A percentile compares a stretch with the other conserved stretches of the same genome.
Evolutionary conservation across 2,113 vertebrate species (phyloP).

Genomic region (Thamnophis sirtalis): DNA sequence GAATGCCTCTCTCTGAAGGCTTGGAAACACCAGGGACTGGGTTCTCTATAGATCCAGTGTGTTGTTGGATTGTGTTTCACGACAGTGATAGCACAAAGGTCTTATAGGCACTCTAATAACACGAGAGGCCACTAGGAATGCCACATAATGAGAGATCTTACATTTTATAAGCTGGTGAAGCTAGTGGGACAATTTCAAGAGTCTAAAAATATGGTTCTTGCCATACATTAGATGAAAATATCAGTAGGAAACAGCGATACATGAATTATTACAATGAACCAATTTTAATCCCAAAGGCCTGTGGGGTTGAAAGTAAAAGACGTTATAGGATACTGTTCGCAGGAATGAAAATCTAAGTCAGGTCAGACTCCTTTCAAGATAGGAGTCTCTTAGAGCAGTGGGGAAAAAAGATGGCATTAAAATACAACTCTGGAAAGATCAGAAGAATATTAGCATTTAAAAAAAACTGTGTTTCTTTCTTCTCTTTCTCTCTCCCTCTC

Average conservation of each 20-base stretch:
- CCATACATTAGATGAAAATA: background rate
- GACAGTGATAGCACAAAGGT: background rate
- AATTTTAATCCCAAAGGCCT: rapidly evolving
- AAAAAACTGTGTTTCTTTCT: slow-evolving; percentile 20
- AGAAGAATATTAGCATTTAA: background rate
- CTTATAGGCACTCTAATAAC: background rate
- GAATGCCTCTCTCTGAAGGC: background rate
- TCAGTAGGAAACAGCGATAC: background rate
- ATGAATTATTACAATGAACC: background rate
- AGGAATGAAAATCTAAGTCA: background rate
- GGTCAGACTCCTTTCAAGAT: background rate
- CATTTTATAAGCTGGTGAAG: no score
- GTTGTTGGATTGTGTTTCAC: background rate
- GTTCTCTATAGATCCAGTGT: background rate
- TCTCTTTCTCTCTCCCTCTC: background rate
- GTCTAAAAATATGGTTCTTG: background rate
- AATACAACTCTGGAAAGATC: background rate
- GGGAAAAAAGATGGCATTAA: background rate
- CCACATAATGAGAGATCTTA: background rate
- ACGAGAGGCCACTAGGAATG: background rate
- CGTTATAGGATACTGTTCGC: background rate
- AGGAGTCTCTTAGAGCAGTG: background rate
- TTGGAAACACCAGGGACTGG: background rate
- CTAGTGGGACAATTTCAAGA: background rate
- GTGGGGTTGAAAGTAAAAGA: background rate